Evolutionary conservation across 2,113 vertebrate species (phyloP).

Genomic region (Lophotis ruficrista): DNA sequence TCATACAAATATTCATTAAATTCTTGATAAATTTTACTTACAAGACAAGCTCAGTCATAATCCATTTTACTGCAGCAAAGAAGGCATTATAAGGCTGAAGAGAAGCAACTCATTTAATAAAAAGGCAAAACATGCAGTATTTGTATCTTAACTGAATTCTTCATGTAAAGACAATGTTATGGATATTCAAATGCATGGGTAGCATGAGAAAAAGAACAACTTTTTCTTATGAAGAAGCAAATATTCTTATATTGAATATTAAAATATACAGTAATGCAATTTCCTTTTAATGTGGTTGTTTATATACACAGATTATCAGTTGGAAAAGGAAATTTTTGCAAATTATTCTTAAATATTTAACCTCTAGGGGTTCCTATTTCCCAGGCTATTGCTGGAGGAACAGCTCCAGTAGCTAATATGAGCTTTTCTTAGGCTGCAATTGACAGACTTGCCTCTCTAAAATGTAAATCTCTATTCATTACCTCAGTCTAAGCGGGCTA

Average conservation of each 20-base stretch:
- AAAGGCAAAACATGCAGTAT: constrained; percentile 36
- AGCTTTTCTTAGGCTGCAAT: constrained; percentile 52
- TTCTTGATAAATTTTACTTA: constrained; percentile 80
- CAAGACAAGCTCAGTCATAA: constrained; percentile 95
- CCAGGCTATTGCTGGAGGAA: constrained; percentile 49
- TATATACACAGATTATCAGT: constrained; percentile 38
- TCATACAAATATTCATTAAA: not conserved
- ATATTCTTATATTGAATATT: constrained; percentile 38
- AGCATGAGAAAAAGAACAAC: constrained; percentile 1
- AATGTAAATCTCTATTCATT: constrained; percentile 16
- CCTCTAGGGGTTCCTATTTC: constrained; percentile 76
- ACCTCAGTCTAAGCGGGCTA: not conserved
- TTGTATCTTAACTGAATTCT: constrained; percentile 49
- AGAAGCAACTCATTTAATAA: constrained; percentile 69
- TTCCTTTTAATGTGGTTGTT: constrained; percentile 51
- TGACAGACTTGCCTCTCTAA: not conserved
- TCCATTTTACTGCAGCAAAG: constrained; percentile 92
- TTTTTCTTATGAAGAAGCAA: constrained; percentile 12
- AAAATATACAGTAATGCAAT: constrained; percentile 7
- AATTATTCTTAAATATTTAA: constrained; percentile 65
- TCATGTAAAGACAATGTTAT: constrained; percentile 52
- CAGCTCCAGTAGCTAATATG: not conserved
- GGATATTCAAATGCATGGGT: constrained; percentile 30
- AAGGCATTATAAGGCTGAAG: constrained; percentile 93
- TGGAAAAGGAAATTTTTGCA: constrained; percentile 45